phyloP scores from a whole-genome alignment of 2,888 invertebrate genomes.

The Clitarchus hookeri region DNA sequence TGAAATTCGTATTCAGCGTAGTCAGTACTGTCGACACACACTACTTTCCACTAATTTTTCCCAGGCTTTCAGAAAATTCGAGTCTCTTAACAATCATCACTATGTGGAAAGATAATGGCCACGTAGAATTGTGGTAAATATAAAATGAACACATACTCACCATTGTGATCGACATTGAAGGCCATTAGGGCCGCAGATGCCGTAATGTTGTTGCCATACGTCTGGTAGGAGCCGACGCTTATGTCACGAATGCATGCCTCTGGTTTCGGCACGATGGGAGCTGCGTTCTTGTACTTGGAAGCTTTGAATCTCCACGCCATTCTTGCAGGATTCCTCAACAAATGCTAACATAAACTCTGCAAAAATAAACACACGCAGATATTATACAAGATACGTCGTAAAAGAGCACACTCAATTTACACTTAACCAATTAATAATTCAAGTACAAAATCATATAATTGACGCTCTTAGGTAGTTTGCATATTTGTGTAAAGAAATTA shows the following conservation, averaged over 20 bases:
- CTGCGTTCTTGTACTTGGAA: slow-evolving; percentile 97
- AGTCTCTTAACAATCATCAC: no score
- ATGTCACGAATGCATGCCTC: slow-evolving; percentile 87
- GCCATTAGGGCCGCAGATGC: slow-evolving; percentile 93
- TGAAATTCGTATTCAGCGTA: no score
- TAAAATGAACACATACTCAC: slow-evolving; percentile 52
- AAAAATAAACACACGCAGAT: not conserved
- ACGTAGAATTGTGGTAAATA: no score
- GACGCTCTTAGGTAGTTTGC: not conserved
- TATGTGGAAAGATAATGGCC: no score
- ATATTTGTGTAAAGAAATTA: not conserved
- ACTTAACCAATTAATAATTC: no score
- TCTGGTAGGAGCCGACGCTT: slow-evolving; percentile 89
- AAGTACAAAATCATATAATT: no score
- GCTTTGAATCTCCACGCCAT: slow-evolving; percentile 98
- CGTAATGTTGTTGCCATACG: slow-evolving; percentile 93
- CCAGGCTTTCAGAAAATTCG: no score
- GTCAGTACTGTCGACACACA: no score
- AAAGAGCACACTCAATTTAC: no score
- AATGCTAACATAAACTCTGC: slow-evolving; percentile 19
- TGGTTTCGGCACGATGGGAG: slow-evolving; percentile 93
- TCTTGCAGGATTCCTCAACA: slow-evolving; percentile 39
- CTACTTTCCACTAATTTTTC: no score
- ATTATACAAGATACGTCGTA: no score
- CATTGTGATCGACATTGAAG: slow-evolving; percentile 92